These are phyloP conservation scores for Eulimnadia texana DNA, from an alignment of 1,140 invertebrate genomes.

Conservation along the genomic window DNA sequence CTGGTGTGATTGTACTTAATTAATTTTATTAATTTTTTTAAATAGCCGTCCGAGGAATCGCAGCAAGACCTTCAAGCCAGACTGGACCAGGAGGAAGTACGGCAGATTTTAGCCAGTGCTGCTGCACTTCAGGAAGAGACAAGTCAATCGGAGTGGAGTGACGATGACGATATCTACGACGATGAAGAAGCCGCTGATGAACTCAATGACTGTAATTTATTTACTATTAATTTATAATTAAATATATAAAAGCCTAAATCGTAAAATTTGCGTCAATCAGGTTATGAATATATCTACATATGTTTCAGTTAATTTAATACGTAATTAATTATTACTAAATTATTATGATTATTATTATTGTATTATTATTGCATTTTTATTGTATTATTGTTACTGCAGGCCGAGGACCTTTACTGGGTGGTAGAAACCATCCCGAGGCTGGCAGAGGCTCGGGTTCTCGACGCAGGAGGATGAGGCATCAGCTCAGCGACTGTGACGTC, in stretches of 20 bases:
- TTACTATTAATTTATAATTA: too few species aligned
- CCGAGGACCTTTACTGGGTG: conserved; percentile 32
- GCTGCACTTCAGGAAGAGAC: conserved; percentile 23
- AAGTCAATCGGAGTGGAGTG: conserved; percentile 65
- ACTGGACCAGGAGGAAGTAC: conserved; percentile 10
- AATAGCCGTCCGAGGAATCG: background rate
- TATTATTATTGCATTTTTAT: background rate
- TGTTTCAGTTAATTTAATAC: background rate
- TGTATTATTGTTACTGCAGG: background rate
- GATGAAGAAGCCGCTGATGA: conserved; percentile 29
- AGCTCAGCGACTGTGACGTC: conserved; percentile 7
- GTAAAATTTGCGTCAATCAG: too few species aligned
- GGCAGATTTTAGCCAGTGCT: conserved; percentile 6
- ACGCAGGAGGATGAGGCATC: background rate
- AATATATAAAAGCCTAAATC: too few species aligned
- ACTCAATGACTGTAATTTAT: background rate
- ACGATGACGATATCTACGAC: conserved; percentile 38
- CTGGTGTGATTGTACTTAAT: too few species aligned
- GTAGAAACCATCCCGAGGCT: conserved; percentile 21
- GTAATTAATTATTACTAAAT: background rate
- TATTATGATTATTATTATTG: background rate
- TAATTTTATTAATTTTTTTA: background rate
- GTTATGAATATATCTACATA: too few species aligned
- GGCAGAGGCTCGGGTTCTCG: background rate
- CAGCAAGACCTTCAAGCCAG: background rate